Evolutionary conservation across 2,888 invertebrate species (phyloP), one percentile per base, ranked within the genome.

Genomic region (Chrysolina oricalcia): DNA sequence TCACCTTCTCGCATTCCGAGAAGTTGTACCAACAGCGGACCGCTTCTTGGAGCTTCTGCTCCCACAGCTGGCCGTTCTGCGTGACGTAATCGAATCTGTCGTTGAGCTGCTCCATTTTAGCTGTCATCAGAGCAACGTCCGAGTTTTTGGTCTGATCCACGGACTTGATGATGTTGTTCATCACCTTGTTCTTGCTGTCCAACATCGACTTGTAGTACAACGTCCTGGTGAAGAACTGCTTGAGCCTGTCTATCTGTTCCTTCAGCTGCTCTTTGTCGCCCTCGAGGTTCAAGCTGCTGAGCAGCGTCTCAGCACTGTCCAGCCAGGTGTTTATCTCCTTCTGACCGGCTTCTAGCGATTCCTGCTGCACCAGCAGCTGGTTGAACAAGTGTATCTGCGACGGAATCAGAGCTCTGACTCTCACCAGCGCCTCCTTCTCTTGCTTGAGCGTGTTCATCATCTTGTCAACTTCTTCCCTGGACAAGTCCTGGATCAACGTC

Each of bases 101-200:
- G 85, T 97, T 97, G 5, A 97, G 88, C 76, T 94, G 92, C 68
- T 93, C 91, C 93, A 98, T 95, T 68, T 92, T 93, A 0, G 91
- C 90, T 0, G 92, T 91, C 80, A 93, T 93, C 27, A 94, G 93
- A 0, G 92, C 91, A 6, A 94, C 94, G 84, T 95, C 94, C 4
- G 96, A 92, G 79, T 94, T 94, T 75, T 93, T 93, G 81, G 94
- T 93, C 56, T 92, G 91, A 83, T 95, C 93, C 0, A 96, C 93
- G 0, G 95, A 92, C 85, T 94, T 94, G 1, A 95, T 92, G 64
- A 98, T 94, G 86, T 94, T 96, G 86, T 94, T 94, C 90, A 97
- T 94, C 59, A 98, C 95, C 89, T 97, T 97, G 89, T 97, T 97
- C 89, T 97, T 97, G 87, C 96, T 97, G 85, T 98, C 98, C 75